These are phyloP conservation scores for Xiphias gladius DNA, from an alignment of 2,113 vertebrate genomes.

Conservation along the genomic window DNA sequence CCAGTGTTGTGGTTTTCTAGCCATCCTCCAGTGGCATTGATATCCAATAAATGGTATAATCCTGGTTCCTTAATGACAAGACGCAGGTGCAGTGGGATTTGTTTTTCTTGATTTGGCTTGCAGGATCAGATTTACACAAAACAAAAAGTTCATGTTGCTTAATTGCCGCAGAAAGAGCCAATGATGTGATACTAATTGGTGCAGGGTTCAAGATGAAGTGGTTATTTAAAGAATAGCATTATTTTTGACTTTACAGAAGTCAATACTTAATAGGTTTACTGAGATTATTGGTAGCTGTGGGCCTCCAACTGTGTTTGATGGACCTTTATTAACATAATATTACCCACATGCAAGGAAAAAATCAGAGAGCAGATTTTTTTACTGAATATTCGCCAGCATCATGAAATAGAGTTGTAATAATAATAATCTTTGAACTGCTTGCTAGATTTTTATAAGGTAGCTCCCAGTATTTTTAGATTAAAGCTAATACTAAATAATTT, in stretches of 20 bases:
- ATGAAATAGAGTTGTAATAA: too few species aligned
- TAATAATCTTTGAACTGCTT: too few species aligned
- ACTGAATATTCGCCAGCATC: too few species aligned
- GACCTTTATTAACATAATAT: background rate
- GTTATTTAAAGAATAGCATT: background rate
- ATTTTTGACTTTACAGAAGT: background rate
- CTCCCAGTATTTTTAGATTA: too few species aligned
- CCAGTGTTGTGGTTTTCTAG: constrained; percentile 69
- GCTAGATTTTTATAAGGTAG: too few species aligned
- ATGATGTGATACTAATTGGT: constrained; percentile 11
- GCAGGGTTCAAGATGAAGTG: constrained; percentile 9
- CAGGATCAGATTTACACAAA: constrained; percentile 65
- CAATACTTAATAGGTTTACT: background rate
- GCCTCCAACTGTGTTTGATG: background rate
- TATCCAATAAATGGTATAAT: constrained; percentile 85
- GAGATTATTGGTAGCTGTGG: background rate
- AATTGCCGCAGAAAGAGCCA: constrained; percentile 36
- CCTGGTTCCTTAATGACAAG: constrained; percentile 75
- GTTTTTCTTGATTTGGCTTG: constrained; percentile 70
- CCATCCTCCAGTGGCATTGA: constrained; percentile 75
- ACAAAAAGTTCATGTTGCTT: constrained; percentile 54
- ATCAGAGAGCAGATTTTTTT: too few species aligned
- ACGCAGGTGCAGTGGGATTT: constrained; percentile 82
- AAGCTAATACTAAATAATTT: background rate
- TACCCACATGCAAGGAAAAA: too few species aligned